A percentile compares a stretch with the other conserved stretches of the same genome.
These are phyloP conservation scores for Epinephelus cyanopodus DNA, from an alignment of 2,113 vertebrate genomes.

Conservation along the genomic window DNA sequence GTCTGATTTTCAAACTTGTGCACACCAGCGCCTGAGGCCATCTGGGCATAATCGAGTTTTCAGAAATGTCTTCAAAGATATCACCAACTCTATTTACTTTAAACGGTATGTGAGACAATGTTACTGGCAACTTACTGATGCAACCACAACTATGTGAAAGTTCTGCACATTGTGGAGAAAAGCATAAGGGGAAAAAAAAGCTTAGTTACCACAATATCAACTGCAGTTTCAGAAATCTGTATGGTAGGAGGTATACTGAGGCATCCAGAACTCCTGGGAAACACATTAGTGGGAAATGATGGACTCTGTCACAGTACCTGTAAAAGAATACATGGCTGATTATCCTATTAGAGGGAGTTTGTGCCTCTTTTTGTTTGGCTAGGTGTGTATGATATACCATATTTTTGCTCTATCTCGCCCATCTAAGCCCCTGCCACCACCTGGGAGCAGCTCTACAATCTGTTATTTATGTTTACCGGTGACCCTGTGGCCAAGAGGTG, in stretches of 20 bases:
- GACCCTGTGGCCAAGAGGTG: constrained; percentile 85
- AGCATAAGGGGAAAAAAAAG: neutral
- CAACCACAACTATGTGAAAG: constrained; percentile 54
- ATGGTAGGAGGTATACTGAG: constrained; percentile 38
- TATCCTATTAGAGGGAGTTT: constrained; percentile 67
- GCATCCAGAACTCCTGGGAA: constrained; percentile 68
- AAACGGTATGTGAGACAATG: constrained; percentile 44
- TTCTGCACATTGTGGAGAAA: constrained; percentile 29
- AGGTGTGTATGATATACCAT: constrained; percentile 64
- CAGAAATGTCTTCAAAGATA: constrained; percentile 45
- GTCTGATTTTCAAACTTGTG: constrained; percentile 46
- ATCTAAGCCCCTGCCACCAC: constrained; percentile 83
- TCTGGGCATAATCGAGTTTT: constrained; percentile 47
- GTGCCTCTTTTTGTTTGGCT: constrained; percentile 74
- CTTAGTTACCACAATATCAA: constrained; percentile 39
- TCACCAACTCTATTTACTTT: constrained; percentile 46
- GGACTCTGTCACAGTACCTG: constrained; percentile 76
- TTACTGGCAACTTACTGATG: constrained; percentile 66
- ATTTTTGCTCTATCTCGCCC: constrained; percentile 71
- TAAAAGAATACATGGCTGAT: constrained; percentile 84
- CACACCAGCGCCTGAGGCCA: constrained; percentile 37
- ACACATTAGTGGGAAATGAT: constrained; percentile 75
- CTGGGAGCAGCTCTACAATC: constrained; percentile 74
- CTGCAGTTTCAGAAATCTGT: constrained; percentile 40
- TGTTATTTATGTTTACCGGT: constrained; percentile 88